phyloP scores from a whole-genome alignment of 1,140 invertebrate species.

The Dendroctonus ponderosae region DNA sequence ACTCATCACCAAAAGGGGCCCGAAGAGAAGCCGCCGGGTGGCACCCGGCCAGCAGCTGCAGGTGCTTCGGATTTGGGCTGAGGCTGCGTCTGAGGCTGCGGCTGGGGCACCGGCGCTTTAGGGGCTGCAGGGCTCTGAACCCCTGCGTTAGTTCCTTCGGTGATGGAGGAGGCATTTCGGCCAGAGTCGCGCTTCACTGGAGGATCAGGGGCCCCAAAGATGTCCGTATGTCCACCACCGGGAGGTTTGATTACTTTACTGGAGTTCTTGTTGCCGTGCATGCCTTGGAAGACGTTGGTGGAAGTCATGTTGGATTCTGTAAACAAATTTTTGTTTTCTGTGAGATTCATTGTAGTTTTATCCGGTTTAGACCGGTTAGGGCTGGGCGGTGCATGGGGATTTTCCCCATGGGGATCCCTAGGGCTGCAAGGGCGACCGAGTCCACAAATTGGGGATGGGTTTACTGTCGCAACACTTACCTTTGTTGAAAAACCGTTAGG shows the following conservation, averaged over 20 bases:
- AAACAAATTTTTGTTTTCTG: neutral
- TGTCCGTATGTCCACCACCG: constrained; percentile 48
- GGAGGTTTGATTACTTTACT: constrained; percentile 48
- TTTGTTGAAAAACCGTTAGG: too few relatives aligned
- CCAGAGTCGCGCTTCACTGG: constrained; percentile 33
- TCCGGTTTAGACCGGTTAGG: constrained; percentile 14
- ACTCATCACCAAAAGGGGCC: constrained; percentile 42
- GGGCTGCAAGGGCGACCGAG: too few relatives aligned
- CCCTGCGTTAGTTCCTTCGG: constrained; percentile 28
- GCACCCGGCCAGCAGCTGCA: constrained; percentile 38
- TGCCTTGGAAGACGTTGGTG: constrained; percentile 42
- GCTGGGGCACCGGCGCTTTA: constrained; percentile 3
- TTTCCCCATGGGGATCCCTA: too few relatives aligned
- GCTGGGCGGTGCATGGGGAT: too few relatives aligned
- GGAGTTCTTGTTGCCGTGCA: constrained; percentile 41
- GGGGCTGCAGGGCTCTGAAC: neutral
- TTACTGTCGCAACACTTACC: too few relatives aligned
- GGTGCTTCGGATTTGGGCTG: constrained; percentile 14
- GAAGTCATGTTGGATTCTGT: constrained; percentile 41
- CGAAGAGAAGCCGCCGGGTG: constrained; percentile 48
- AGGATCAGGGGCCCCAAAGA: constrained; percentile 41
- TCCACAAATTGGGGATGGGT: too few relatives aligned
- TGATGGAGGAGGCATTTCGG: constrained; percentile 39
- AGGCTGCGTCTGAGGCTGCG: neutral
- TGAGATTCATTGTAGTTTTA: neutral